Conservation (phyloP, 1,140 invertebrate species). For the Saxidomus purpurata region DNA sequence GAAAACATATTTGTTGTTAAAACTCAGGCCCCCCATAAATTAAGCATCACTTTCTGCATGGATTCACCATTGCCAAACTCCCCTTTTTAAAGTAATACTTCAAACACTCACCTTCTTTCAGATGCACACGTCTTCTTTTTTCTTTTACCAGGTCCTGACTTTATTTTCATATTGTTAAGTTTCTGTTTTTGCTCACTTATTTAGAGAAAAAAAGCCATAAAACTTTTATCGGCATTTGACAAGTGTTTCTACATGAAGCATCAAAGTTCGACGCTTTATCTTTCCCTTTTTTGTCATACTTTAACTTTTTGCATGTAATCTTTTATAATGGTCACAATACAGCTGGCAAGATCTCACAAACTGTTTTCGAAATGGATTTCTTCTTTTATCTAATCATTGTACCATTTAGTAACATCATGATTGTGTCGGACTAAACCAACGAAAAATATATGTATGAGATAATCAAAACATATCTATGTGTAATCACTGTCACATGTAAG, state of each 20-base stretch:
- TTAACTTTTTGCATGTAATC: conserved; percentile 33
- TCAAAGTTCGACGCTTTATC: conserved; percentile 11
- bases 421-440: too few relatives aligned
- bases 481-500: too few relatives aligned
- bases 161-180: not conserved
- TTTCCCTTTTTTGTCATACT: conserved; percentile 30
- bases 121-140: not conserved
- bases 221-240: not conserved
- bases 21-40: too few relatives aligned
- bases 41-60: too few relatives aligned
- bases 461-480: too few relatives aligned
- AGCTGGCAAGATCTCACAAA: conserved; percentile 16
- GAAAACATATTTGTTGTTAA: too few relatives aligned
- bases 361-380: conserved; percentile 21
- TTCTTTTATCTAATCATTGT: conserved; percentile 31
- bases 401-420: not conserved
- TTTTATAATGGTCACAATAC: conserved; percentile 1
- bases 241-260: not conserved
- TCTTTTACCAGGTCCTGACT: not conserved
- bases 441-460: too few relatives aligned
- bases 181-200: not conserved
- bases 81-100: too few relatives aligned
- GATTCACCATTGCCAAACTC: too few relatives aligned
- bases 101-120: not conserved
- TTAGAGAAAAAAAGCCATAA: not conserved